Evolutionary conservation across 2,797 vertebrate genomes (phyloP).

Genomic region (Morus bassanus): DNA sequence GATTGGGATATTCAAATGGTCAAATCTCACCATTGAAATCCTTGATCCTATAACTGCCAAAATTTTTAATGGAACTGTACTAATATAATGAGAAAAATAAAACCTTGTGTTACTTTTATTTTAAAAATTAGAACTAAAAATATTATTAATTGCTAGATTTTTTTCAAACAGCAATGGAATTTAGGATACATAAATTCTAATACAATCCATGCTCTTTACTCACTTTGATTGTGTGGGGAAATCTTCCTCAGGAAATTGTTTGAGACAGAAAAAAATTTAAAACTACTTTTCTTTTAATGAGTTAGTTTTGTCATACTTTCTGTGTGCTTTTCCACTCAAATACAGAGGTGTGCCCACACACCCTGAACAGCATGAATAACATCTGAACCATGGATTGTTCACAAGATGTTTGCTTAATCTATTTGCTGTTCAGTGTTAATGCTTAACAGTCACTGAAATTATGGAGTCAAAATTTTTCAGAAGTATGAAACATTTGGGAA

Average conservation of each 20-base stretch:
- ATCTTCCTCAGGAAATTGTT: not conserved
- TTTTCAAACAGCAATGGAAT: not conserved
- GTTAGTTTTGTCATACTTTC: not conserved
- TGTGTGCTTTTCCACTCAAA: not conserved
- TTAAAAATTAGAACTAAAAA: not conserved
- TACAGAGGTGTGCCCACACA: not conserved
- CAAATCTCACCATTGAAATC: not conserved
- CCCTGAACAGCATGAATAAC: not conserved
- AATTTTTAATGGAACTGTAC: not conserved
- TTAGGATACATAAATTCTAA: not conserved
- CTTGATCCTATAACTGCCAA: not conserved
- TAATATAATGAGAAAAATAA: not conserved
- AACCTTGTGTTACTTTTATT: not conserved
- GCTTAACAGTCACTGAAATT: not conserved
- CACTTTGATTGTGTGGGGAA: not conserved
- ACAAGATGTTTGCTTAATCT: not conserved
- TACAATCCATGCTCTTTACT: not conserved
- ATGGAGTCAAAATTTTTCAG: not conserved
- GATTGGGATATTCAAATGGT: not conserved
- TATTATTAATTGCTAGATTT: not conserved
- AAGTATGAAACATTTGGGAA: not conserved
- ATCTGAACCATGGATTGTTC: not conserved
- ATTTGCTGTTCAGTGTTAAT: not conserved
- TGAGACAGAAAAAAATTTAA: not conserved
- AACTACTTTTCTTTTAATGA: not conserved